A percentile compares a stretch with the other conserved stretches of the same genome.
Conservation (phyloP, 53 echinoderm and acorn worm species). For the Luidia sarsii region DNA sequence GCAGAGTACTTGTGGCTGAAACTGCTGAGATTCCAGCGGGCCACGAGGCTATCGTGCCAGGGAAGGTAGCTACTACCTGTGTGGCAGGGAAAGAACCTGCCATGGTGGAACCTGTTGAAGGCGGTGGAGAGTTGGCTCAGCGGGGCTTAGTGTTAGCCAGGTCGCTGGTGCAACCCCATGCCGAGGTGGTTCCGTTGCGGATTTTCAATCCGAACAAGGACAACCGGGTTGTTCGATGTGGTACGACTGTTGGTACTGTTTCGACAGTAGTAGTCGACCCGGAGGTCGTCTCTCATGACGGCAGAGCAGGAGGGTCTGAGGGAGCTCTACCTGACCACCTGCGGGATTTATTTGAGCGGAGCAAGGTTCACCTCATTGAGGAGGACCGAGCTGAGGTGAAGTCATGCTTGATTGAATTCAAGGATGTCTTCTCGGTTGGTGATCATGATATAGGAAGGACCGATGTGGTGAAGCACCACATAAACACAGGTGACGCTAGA, state of each 20-base stretch:
- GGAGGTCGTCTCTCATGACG: too few species aligned
- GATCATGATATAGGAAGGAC: too few species aligned
- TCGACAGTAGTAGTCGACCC: too few species aligned
- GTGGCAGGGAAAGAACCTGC: neutral
- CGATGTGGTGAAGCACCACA: too few species aligned
- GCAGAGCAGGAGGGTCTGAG: too few species aligned
- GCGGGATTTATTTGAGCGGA: neutral
- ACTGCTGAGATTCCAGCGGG: neutral
- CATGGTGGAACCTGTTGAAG: neutral
- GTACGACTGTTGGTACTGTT: neutral
- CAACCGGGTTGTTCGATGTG: neutral
- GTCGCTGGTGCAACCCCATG: neutral
- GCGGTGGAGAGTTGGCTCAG: neutral
- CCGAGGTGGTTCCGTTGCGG: neutral
- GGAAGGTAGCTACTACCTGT: neutral
- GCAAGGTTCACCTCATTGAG: neutral
- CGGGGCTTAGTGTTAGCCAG: neutral
- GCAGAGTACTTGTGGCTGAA: too few species aligned
- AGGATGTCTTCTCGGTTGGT: neutral
- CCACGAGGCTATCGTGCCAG: neutral
- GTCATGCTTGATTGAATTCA: neutral
- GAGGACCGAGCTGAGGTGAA: neutral
- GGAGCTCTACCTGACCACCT: neutral
- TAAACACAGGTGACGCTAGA: too few species aligned
- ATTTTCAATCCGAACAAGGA: neutral